A percentile compares a stretch with the other conserved stretches of the same genome.
Conservation (phyloP, 2,888 invertebrate genomes). For the Brachyptera risi region DNA sequence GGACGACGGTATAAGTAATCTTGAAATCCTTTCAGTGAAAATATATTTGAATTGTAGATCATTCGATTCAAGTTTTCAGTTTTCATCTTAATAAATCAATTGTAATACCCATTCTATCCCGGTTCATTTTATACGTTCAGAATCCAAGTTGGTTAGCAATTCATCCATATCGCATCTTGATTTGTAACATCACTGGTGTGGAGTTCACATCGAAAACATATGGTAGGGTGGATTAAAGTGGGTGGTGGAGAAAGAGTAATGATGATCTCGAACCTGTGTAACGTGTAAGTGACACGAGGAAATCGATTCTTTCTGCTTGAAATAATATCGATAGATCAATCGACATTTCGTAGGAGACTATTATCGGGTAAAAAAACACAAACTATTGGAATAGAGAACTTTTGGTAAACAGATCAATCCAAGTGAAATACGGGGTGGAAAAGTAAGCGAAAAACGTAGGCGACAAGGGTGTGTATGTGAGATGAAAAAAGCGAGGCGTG, state of each 20-base stretch:
- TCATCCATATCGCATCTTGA: neutral
- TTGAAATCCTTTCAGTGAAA: neutral
- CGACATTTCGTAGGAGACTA: neutral
- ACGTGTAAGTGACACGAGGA: neutral
- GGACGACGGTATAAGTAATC: neutral
- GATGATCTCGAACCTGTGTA: neutral
- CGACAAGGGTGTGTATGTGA: too few relatives aligned
- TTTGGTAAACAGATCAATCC: slow-evolving; percentile 7
- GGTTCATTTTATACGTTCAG: neutral
- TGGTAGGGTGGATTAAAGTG: neutral
- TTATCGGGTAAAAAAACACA: neutral
- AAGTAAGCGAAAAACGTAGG: too few relatives aligned
- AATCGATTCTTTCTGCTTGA: slow-evolving; percentile 10
- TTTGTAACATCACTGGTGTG: neutral
- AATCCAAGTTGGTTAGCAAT: neutral
- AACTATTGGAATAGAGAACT: neutral
- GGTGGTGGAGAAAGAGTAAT: neutral
- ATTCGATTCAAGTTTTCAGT: too few relatives aligned
- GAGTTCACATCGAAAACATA: neutral
- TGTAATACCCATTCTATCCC: too few relatives aligned
- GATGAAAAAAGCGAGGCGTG: too few relatives aligned
- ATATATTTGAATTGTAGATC: neutral
- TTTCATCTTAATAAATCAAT: too few relatives aligned
- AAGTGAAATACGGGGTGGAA: too few relatives aligned
- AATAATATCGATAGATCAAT: slow-evolving; percentile 10